Base-by-base conservation (phyloP, 2,797 vertebrate species). In the Helarctos malayanus region DNA sequence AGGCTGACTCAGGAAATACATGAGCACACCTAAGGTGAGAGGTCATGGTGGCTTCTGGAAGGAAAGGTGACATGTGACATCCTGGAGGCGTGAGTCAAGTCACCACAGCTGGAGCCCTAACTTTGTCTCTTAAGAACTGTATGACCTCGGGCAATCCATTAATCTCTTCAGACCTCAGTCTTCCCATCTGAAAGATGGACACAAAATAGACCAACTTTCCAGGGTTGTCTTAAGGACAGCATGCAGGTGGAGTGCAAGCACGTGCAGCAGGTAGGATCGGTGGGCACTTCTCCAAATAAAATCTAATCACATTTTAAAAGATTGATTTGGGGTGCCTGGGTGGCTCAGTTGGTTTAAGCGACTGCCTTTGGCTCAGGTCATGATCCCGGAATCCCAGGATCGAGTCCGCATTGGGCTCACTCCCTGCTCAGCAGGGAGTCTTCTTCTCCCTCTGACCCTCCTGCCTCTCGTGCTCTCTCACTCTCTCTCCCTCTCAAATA, bases 281-380 rank as follows among this genome's bases (percentile, higher is more conserved):
- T 14, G 10, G 73, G 32, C 29, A 45, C 27, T 80, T 69, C 61
- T 92, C 61, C 81, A 47, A 94, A 96, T 81, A 85, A 95, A 94
- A 81, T 59, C 91, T 92, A 82, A 35, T 15, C 78, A 83, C 69
- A 68, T 81, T 86, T 47, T 56, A 75, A 93, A 93, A 96, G 61
- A 52, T 6, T 63, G 35, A 89, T 25, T 61, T 85, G 49, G 71
- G 41, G 41, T 7, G 41, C 41, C 41, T 41, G 41, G 41, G 41
- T 41, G 41, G 41, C 41, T 41, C 41, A 41, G 41, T 41, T 7
- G 41, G 41, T 41, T 41, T 41, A 41, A 41, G 41, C 41, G 5
- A 41, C 41, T 41, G 41, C 41, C 41, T 41, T 41, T 41, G 41
- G 41, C 41, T 41, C 41, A 41, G 41, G 41, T 41, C 41, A 41